phyloP scores from a whole-genome alignment of 1,140 invertebrate species.

The Drosophila sp. region DNA sequence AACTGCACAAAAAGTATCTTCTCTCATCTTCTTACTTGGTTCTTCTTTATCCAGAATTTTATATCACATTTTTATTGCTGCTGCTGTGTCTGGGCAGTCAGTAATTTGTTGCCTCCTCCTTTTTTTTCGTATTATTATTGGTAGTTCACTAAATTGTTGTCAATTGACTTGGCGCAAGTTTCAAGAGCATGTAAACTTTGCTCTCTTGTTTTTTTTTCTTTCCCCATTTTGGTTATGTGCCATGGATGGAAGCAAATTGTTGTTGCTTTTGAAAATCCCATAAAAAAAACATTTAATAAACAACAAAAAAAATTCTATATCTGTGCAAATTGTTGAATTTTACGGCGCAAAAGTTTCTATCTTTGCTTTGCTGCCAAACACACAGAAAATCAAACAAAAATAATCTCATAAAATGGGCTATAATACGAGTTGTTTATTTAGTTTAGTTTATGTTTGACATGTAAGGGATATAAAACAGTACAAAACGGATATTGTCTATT shows the following conservation, averaged over 20 bases:
- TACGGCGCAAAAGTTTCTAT: neutral
- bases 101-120: neutral
- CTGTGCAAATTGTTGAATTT: neutral
- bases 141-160: conserved; percentile 64
- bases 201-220: neutral
- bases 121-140: conserved; percentile 33
- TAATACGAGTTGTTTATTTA: conserved; percentile 7
- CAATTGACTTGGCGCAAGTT: conserved; percentile 64
- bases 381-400: neutral
- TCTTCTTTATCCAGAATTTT: conserved; percentile 52
- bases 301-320: neutral
- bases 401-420: conserved; percentile 2
- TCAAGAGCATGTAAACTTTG: conserved; percentile 37
- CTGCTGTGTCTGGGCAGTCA: conserved; percentile 9
- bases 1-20: conserved; percentile 1
- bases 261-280: conserved; percentile 36
- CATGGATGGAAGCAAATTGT: conserved; percentile 8
- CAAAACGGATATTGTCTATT: neutral
- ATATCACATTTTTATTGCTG: conserved; percentile 26
- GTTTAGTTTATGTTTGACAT: conserved; percentile 6
- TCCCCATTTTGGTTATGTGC: conserved; percentile 4
- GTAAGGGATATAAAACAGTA: conserved; percentile 2
- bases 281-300: neutral
- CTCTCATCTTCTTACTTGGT: conserved; percentile 47
- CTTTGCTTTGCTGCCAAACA: neutral